Evolutionary conservation across 2,797 vertebrate species (phyloP), one percentile per base, ranked within the genome.

Genomic region (Chrysocyon brachyurus): DNA sequence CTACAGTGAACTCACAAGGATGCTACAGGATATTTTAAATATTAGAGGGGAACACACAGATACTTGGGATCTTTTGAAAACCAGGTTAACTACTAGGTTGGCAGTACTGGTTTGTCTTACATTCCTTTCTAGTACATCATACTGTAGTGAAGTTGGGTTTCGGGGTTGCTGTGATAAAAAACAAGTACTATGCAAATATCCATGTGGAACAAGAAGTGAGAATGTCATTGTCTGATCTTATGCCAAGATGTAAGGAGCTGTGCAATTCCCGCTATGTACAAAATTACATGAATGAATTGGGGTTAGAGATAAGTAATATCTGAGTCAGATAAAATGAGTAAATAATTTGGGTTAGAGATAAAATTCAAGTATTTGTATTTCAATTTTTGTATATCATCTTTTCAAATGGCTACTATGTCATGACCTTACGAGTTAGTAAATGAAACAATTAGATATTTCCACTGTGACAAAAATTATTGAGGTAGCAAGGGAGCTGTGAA

Each of bases 321-420:
- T 46, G 40, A 46, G 6, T 46, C 6, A 46, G 40, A 46, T 46
- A 46, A 46, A 46, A 46, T 7, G 40, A 46, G 40, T 46, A 46
- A 46, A 6, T 46, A 46, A 46, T 46, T 88, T 7, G 63, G 49
- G 40, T 86, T 93, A 49, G 57, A 59, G 46, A 78, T 83, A 21
- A 94, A 94, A 28, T 83, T 40, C 40, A 94, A 73, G 57, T 66
- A 26, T 66, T 92, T 91, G 86, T 31, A 49, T 93, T 91, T 92
- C 22, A 40, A 10, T 21, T 83, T 92, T 94, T 83, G n/a, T n/a
- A 0, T 86, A 52, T 85, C 54, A 52, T 86, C 56, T 85, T 94
- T 96, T 66, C 68, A 92, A 73, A 54, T 90, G 70, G 49, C 57
- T 91, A 3, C 22, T 86, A 33, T 81, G 36, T 89, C 90, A 75